These are phyloP conservation scores for Microchirus variegatus DNA, from an alignment of 2,797 vertebrate species.

Conservation along the genomic window DNA sequence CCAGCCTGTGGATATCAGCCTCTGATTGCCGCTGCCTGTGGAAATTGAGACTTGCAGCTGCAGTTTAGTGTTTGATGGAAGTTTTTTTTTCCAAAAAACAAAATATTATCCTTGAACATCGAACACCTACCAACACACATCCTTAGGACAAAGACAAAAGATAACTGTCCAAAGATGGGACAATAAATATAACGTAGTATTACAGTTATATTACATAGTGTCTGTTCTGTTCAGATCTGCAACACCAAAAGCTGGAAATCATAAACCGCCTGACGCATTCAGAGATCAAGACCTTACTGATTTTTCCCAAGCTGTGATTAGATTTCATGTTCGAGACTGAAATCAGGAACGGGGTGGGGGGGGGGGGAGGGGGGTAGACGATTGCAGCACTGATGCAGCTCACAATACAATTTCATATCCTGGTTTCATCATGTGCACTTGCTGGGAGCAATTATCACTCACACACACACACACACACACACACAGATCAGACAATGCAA, in stretches of 20 bases:
- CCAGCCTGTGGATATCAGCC: background rate
- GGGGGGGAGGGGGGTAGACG: too few relatives aligned
- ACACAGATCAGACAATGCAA: slow-evolving; percentile 28
- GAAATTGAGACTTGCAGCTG: background rate
- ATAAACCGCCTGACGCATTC: too few relatives aligned
- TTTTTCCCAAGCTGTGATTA: slow-evolving; percentile 11
- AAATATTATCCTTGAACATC: background rate
- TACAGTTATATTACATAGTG: too few relatives aligned
- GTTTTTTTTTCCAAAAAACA: background rate
- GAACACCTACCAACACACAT: too few relatives aligned
- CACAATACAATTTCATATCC: slow-evolving; percentile 2
- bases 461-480: slow-evolving; percentile 8
- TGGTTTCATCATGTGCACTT: slow-evolving; percentile 39
- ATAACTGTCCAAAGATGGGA: too few relatives aligned
- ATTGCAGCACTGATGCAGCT: slow-evolving; percentile 18
- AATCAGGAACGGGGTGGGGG: slow-evolving; percentile 14
- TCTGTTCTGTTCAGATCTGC: too few relatives aligned
- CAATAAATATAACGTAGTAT: too few relatives aligned
- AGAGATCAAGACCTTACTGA: background rate
- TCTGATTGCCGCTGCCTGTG: background rate
- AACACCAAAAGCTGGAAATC: background rate
- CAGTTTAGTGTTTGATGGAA: background rate
- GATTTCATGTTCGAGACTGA: slow-evolving; percentile 17
- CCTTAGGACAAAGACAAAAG: too few relatives aligned
- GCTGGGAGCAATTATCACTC: slow-evolving; percentile 44